A percentile compares a stretch with the other conserved stretches of the same genome.
Conservation (phyloP, 2,113 vertebrate genomes). For the Pseudorhombus dupliciocellatus region DNA sequence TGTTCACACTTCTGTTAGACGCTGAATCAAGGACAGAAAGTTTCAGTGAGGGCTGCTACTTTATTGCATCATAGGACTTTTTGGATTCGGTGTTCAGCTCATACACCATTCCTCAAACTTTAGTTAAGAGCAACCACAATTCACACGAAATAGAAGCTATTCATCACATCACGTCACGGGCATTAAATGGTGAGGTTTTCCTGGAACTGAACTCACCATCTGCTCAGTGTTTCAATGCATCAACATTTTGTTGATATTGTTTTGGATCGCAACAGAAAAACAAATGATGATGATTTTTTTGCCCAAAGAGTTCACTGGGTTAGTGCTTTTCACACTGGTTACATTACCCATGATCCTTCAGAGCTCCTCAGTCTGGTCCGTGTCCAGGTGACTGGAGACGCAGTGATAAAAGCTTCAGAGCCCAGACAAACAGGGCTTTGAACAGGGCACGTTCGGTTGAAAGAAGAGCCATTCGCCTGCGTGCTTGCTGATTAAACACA, state of each 20-base stretch:
- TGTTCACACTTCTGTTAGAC: conserved; percentile 43
- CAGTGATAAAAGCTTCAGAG: conserved; percentile 30
- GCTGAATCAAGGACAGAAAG: conserved; percentile 4
- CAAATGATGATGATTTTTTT: too few species aligned
- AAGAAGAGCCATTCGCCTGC: conserved; percentile 37
- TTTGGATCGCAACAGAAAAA: too few species aligned
- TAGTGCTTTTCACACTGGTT: neutral
- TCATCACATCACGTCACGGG: neutral
- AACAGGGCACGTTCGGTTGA: conserved; percentile 29
- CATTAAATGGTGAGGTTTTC: neutral
- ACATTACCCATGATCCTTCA: neutral
- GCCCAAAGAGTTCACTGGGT: too few species aligned
- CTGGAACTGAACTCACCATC: neutral
- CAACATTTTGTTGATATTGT: neutral
- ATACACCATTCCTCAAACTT: too few species aligned
- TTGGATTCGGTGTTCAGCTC: too few species aligned
- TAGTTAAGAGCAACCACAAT: neutral
- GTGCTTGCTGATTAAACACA: conserved; percentile 29
- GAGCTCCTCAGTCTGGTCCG: neutral
- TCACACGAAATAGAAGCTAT: neutral
- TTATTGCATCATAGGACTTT: too few species aligned
- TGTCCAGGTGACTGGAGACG: conserved; percentile 13
- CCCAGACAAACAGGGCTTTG: conserved; percentile 3
- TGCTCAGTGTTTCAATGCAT: neutral
- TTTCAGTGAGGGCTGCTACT: neutral